These are phyloP conservation scores for Cylindroiulus punctatus DNA, from an alignment of 2,888 invertebrate species.

Conservation along the genomic window DNA sequence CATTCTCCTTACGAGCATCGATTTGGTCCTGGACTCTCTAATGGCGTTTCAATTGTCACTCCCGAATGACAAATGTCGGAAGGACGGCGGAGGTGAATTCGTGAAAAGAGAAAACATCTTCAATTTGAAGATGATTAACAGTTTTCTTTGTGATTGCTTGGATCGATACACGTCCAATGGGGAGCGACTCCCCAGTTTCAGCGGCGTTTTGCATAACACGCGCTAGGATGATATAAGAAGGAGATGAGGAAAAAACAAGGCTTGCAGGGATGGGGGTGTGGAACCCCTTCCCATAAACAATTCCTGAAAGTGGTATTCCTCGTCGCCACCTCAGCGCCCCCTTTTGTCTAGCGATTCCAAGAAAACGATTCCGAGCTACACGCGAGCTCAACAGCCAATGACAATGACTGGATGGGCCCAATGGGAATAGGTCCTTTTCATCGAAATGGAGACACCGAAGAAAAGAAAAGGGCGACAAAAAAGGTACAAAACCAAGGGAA, in stretches of 20 bases:
- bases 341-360: not conserved
- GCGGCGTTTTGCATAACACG: not conserved
- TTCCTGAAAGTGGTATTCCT: not conserved
- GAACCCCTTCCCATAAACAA: not conserved
- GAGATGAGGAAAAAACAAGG: not conserved
- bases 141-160: conserved; percentile 18
- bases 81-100: conserved; percentile 38
- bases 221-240: conserved; percentile 11
- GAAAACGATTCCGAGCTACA: not conserved
- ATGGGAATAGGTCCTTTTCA: not conserved
- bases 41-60: conserved; percentile 42
- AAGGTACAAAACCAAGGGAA: no score
- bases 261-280: not conserved
- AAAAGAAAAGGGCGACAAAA: not conserved
- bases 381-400: conserved; percentile 4
- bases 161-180: conserved; percentile 25
- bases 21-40: not conserved
- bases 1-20: not conserved
- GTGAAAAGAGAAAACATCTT: conserved; percentile 45
- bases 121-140: conserved; percentile 45
- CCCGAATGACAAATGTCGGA: conserved; percentile 2
- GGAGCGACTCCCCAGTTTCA: not conserved
- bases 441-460: not conserved
- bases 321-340: not conserved
- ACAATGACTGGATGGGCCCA: not conserved